These are phyloP conservation scores for Sialia sialis DNA, from an alignment of 2,113 vertebrate genomes.

Conservation along the genomic window DNA sequence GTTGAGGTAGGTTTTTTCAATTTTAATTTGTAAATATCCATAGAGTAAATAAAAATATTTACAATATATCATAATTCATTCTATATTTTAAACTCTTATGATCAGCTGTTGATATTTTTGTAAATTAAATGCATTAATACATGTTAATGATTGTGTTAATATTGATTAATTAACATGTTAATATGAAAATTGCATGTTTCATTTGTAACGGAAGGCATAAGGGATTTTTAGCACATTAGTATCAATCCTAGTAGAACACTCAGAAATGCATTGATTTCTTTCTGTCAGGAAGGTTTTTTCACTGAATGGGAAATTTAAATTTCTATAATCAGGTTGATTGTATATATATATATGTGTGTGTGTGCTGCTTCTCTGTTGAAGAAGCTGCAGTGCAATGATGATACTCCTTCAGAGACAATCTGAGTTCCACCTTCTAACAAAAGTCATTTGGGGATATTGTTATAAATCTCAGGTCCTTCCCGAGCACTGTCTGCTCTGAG, in stretches of 20 bases:
- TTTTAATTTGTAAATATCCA: slow-evolving; percentile 65
- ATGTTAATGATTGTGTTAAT: background rate
- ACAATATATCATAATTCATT: background rate
- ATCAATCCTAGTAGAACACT: background rate
- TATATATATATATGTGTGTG: too few species aligned
- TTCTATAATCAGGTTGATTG: background rate
- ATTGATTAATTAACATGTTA: background rate
- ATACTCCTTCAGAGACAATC: background rate
- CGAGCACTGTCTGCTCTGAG: background rate
- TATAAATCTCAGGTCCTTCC: background rate
- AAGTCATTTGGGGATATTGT: background rate
- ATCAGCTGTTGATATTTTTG: slow-evolving; percentile 12
- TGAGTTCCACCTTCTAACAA: background rate
- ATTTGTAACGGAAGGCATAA: background rate
- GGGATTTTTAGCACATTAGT: background rate
- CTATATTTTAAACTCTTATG: background rate
- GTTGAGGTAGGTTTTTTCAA: slow-evolving; percentile 77
- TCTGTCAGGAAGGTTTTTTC: background rate
- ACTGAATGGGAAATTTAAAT: background rate
- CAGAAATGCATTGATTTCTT: background rate
- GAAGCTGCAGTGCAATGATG: background rate
- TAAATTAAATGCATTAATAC: background rate
- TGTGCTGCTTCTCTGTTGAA: background rate
- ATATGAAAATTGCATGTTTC: background rate
- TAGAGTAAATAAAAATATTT: slow-evolving; percentile 19